Evolutionary conservation across 2,888 invertebrate species (phyloP).

Genomic region (Hybos culiciformis): DNA sequence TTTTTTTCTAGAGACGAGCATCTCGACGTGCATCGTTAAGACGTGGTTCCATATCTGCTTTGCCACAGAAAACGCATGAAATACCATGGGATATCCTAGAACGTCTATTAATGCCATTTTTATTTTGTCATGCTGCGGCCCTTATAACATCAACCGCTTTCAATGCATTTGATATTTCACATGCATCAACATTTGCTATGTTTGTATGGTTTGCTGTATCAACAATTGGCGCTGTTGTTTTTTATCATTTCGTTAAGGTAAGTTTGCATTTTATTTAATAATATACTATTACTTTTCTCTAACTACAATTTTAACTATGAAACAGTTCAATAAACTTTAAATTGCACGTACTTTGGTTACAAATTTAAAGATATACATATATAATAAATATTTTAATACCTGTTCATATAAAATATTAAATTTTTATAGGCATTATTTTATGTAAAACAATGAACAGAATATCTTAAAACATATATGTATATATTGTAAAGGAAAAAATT

Average conservation of each 20-base stretch:
- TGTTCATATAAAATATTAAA: neutral
- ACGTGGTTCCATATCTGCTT: constrained; percentile 43
- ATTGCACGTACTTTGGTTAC: no score
- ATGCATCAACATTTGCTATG: constrained; percentile 61
- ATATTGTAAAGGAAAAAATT: no score
- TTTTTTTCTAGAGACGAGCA: constrained; percentile 27
- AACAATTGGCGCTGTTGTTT: constrained; percentile 59
- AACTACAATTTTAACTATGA: neutral
- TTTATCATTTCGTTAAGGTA: constrained; percentile 77
- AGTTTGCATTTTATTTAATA: constrained; percentile 20
- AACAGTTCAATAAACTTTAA: no score
- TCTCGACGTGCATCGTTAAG: constrained; percentile 43
- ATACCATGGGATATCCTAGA: constrained; percentile 57
- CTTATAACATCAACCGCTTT: constrained; percentile 58
- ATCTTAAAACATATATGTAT: no score
- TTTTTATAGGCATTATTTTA: no score
- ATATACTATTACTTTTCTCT: neutral
- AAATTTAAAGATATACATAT: no score
- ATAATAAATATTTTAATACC: neutral
- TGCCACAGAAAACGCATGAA: constrained; percentile 44
- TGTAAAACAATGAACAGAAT: no score
- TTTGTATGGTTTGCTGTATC: constrained; percentile 66
- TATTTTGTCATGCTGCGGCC: constrained; percentile 68
- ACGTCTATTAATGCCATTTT: constrained; percentile 59
- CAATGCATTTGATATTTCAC: constrained; percentile 57